Base-by-base conservation (phyloP, 2,888 invertebrate species). In the Lepidochrysops patricia region DNA sequence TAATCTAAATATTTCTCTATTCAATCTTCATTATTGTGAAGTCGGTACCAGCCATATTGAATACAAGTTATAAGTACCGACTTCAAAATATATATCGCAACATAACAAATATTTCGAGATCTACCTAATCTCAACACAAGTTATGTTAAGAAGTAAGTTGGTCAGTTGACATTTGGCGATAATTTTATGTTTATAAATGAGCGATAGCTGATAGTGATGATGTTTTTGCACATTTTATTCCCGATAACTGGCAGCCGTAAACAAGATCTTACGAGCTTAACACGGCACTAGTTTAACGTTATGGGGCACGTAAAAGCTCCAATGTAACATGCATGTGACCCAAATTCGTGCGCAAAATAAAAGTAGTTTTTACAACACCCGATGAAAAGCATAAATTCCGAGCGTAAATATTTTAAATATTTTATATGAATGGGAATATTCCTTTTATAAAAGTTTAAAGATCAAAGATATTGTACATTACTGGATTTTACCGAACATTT, bases 271-370 rank as follows among this genome's bases (percentile, higher is more conserved):
- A 43, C 19, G 43, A 23, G 19, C 9, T 43, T 43, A 43, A 43
- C 43, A 43, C 19, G 43, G 19, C 19, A 43, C 43, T 43, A 43
- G 43, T 43, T 43, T 43, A 43, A 43, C 43, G 23, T 43, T 43
- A 23, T 23, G 43, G 12, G 43, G 57, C 43, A 57, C 35, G 43
- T 43, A 57, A 57, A 57, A 57, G 19, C 29, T 43, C 37, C 57
- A 43, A 37, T 57, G 43, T 43, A 57, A 25, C 48, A 19, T 48
- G 48, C 19, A 58, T 48, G 48, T 57, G 57, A 57, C 57, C 35
- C 57, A 57, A 57, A 37, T 43, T 57, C 26, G 58, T 7, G 23
- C 12, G n/a, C 49, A 50, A 50, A 43, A 58, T 58, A 58, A 58
- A 50, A 43, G 49, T 58, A 34, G 32, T 50, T 49, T 32, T 43